Conservation (phyloP, 2,797 vertebrate genomes). For the Melopsittacus undulatus region DNA sequence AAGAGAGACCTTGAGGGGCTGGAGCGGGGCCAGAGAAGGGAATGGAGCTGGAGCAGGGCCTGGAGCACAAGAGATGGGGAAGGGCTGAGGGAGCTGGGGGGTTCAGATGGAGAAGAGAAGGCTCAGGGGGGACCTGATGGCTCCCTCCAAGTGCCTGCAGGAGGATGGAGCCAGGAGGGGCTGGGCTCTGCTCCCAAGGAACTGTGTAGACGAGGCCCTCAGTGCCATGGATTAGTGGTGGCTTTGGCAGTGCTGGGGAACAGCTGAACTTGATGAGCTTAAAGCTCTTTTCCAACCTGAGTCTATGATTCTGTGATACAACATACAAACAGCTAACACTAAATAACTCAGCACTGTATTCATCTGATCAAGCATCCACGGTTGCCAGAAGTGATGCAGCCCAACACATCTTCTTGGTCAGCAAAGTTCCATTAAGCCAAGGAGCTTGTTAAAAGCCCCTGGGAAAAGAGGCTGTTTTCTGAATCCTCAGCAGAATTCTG, state of each 20-base stretch:
- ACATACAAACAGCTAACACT: not conserved
- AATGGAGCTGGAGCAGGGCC: no score
- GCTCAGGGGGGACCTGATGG: no score
- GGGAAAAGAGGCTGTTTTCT: not conserved
- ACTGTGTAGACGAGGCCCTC: not conserved
- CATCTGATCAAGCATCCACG: not conserved
- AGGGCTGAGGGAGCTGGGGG: not conserved
- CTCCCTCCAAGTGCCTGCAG: not conserved
- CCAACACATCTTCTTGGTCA: fast-evolving
- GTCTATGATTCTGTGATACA: not conserved
- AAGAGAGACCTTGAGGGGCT: not conserved
- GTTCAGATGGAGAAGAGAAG: no score
- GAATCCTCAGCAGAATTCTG: not conserved
- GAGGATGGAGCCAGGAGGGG: not conserved
- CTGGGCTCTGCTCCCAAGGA: not conserved
- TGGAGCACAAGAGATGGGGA: not conserved
- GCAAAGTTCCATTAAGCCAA: not conserved
- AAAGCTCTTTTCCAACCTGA: not conserved
- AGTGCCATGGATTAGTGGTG: not conserved
- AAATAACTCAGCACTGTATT: not conserved
- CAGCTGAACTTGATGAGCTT: not conserved
- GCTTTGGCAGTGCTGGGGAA: not conserved
- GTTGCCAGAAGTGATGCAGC: not conserved
- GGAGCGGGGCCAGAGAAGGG: not conserved
- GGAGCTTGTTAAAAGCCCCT: not conserved